These are phyloP conservation scores for Pterois miles DNA, from an alignment of 2,797 vertebrate species.

Conservation along the genomic window DNA sequence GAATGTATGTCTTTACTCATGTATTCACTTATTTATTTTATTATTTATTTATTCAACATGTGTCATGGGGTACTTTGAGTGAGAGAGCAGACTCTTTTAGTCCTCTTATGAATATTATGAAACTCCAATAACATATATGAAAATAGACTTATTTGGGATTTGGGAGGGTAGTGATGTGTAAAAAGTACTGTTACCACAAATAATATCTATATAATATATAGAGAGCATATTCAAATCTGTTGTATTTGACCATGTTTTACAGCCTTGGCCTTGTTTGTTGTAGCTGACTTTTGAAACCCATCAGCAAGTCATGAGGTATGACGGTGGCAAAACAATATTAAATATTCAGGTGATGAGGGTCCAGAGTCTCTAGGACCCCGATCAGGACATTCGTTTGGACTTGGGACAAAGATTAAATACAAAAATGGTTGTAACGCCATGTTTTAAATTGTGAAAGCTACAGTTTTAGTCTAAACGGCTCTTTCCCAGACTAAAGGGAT, in stretches of 20 bases:
- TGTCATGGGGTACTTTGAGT: too few species aligned
- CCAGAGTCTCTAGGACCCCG: not conserved
- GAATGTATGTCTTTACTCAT: too few species aligned
- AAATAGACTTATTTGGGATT: not conserved
- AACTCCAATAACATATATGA: not conserved
- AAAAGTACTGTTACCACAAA: not conserved
- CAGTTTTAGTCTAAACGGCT: not conserved
- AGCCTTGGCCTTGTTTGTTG: not conserved
- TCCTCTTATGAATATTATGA: not conserved
- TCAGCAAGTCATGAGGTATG: not conserved
- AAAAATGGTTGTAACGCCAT: not conserved
- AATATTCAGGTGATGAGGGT: not conserved
- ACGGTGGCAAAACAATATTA: not conserved
- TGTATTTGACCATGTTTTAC: not conserved
- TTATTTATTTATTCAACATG: too few species aligned
- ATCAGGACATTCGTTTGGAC: not conserved
- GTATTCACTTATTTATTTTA: too few species aligned
- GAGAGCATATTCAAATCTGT: not conserved
- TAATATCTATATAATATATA: too few species aligned
- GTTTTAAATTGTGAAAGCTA: not conserved
- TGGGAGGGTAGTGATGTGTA: not conserved
- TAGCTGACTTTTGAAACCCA: not conserved
- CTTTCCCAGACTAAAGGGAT: not conserved
- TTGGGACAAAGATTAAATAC: not conserved
- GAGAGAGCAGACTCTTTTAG: too few species aligned